Percentiles rank a stretch among this genome's conserved stretches.
These are phyloP conservation scores for Eupithecia inturbata DNA, from an alignment of 2,888 invertebrate genomes.

Conservation along the genomic window DNA sequence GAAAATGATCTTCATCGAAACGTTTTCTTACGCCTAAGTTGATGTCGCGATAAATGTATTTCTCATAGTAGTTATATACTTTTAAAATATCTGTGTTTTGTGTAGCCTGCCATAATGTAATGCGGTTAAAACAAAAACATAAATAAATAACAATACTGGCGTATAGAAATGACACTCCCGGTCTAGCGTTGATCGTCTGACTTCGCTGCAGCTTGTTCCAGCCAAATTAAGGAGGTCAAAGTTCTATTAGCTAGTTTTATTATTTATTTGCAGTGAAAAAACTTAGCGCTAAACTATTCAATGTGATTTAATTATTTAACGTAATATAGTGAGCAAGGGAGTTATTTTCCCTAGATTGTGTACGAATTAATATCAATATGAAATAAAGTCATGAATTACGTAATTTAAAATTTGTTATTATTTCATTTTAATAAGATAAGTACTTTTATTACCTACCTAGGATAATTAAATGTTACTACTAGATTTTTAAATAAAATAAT, in stretches of 20 bases:
- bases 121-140: conserved; percentile 47
- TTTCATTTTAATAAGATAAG: conserved; percentile 39
- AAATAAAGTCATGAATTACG: conserved; percentile 76
- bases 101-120: conserved; percentile 70
- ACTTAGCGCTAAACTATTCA: conserved; percentile 68
- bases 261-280: conserved; percentile 34
- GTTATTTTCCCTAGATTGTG: conserved; percentile 75
- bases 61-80: conserved; percentile 15
- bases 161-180: conserved; percentile 24
- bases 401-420: conserved; percentile 61
- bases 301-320: conserved; percentile 75
- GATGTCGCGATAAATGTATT: conserved; percentile 19
- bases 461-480: not conserved
- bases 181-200: conserved; percentile 2
- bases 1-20: not conserved
- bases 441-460: not conserved
- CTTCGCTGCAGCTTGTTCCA: conserved; percentile 4
- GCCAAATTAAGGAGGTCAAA: not conserved
- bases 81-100: conserved; percentile 53
- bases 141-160: conserved; percentile 28
- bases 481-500: not conserved
- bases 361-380: conserved; percentile 73
- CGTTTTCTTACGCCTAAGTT: not conserved
- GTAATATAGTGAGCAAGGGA: conserved; percentile 64
- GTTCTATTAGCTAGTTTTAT: conserved; percentile 19